Conservation (phyloP, 2,113 vertebrate species). For the Anhinga anhinga region DNA sequence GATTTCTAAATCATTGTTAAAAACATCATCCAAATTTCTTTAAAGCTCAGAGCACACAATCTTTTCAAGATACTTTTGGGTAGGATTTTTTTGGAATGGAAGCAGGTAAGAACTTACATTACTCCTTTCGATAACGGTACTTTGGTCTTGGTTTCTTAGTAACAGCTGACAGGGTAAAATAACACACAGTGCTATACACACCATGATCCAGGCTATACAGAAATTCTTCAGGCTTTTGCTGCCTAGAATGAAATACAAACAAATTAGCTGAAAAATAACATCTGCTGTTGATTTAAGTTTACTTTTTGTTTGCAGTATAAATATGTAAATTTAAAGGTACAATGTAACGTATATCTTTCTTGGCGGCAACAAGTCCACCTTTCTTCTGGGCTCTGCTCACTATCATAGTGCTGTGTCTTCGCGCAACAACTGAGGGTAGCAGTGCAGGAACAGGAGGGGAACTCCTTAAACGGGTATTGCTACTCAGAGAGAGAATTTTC, state of each 20-base stretch:
- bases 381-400: not conserved
- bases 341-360: not conserved
- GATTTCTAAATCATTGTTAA: not conserved
- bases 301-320: not conserved
- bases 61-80: not conserved
- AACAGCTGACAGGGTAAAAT: slow-evolving; percentile 60
- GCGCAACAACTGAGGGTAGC: not conserved
- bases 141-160: slow-evolving; percentile 39
- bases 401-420: not conserved
- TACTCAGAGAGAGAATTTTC: not conserved
- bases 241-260: slow-evolving; percentile 24
- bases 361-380: not conserved
- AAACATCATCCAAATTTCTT: not conserved
- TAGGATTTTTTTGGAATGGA: not conserved
- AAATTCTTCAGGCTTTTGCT: slow-evolving; percentile 63
- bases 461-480: not conserved
- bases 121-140: not conserved
- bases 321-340: not conserved
- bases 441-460: not conserved
- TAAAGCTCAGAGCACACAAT: not conserved
- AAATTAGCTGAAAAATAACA: not conserved
- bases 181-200: slow-evolving; percentile 27
- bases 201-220: slow-evolving; percentile 60
- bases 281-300: slow-evolving; percentile 10
- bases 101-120: not conserved